Conservation (phyloP, 2,797 vertebrate species). For the Helostoma temminkii region DNA sequence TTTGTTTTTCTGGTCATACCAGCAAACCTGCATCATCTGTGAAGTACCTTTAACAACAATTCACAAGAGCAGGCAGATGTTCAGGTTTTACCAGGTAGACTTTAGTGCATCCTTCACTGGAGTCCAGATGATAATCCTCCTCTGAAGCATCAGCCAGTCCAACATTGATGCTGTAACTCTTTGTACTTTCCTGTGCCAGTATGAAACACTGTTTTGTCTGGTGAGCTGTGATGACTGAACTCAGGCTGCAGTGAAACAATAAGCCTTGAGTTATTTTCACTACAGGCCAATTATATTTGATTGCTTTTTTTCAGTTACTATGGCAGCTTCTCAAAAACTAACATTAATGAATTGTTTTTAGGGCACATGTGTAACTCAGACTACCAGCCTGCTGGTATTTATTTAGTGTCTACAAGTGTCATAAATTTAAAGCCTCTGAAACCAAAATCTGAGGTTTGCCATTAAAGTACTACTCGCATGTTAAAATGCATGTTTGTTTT, state of each 20-base stretch:
- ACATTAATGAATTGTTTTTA: conserved; percentile 15
- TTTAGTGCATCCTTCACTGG: conserved; percentile 34
- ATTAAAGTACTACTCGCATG: background rate
- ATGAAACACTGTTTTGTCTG: conserved; percentile 20
- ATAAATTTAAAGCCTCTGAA: background rate
- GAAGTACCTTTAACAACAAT: background rate
- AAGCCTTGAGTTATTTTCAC: conserved; percentile 18
- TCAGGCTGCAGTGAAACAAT: conserved; percentile 42
- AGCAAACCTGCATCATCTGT: background rate
- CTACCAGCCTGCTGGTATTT: conserved; percentile 7
- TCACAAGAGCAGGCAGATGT: background rate
- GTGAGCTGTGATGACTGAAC: background rate
- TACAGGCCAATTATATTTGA: conserved; percentile 25
- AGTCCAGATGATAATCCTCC: conserved; percentile 36
- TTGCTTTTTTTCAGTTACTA: background rate
- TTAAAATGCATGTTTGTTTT: conserved; percentile 1
- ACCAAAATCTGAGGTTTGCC: background rate
- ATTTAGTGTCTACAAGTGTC: conserved; percentile 16
- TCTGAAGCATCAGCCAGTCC: conserved; percentile 3
- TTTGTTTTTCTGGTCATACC: no score
- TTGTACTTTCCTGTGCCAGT: background rate
- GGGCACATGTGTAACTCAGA: conserved; percentile 13
- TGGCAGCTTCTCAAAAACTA: conserved; percentile 15
- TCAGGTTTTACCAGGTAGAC: conserved; percentile 17
- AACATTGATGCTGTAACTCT: background rate